Conservation (phyloP, 2,888 invertebrate genomes). For the Mylabris sibirica region DNA sequence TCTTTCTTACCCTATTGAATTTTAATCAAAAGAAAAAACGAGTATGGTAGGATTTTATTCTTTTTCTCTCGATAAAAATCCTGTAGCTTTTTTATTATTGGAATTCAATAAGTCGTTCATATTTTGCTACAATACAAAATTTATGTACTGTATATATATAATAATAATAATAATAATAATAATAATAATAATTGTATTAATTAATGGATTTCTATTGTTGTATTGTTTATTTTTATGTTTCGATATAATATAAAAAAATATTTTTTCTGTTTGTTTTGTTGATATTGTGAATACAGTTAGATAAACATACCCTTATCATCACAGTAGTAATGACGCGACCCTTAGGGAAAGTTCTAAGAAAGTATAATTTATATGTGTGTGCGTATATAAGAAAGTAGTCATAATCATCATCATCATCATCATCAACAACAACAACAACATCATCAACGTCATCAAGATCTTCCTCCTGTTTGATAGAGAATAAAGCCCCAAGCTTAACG, state of each 20-base stretch:
- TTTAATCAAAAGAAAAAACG: not conserved
- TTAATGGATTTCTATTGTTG: not conserved
- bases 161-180: too few relatives aligned
- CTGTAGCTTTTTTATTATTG: not conserved
- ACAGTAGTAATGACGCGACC: not conserved
- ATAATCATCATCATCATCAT: not conserved
- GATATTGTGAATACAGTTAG: not conserved
- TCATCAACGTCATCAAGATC: not conserved
- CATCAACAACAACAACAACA: not conserved
- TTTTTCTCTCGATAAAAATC: not conserved
- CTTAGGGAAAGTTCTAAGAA: not conserved
- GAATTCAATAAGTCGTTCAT: not conserved
- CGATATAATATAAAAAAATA: not conserved
- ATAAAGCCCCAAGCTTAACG: constrained; percentile 28
- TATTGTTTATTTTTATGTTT: not conserved
- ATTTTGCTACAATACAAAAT: not conserved
- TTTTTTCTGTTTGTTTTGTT: not conserved
- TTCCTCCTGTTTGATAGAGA: not conserved
- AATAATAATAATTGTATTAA: not conserved
- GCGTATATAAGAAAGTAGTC: not conserved
- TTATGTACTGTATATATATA: too few relatives aligned
- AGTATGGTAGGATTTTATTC: not conserved
- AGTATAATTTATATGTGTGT: not conserved
- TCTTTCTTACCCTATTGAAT: not conserved
- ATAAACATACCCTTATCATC: not conserved